Evolutionary conservation across 1,140 invertebrate species (phyloP).

Genomic region (Rhagoletis zephyria): DNA sequence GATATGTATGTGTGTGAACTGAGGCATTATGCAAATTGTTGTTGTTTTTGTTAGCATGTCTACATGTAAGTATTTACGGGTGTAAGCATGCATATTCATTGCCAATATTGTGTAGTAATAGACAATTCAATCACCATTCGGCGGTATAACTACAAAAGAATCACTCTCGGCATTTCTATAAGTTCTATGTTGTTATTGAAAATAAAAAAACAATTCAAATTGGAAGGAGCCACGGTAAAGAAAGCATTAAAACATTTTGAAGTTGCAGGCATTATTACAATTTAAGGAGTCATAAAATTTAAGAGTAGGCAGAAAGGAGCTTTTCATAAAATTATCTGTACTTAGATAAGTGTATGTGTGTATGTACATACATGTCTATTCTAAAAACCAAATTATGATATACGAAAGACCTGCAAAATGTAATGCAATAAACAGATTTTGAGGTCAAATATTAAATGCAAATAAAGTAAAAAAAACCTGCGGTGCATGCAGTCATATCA

Average conservation of each 20-base stretch:
- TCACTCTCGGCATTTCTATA: neutral
- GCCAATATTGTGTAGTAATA: neutral
- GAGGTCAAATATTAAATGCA: too few relatives aligned
- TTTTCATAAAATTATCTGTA: neutral
- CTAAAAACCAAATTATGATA: too few relatives aligned
- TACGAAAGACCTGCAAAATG: too few relatives aligned
- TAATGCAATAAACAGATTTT: too few relatives aligned
- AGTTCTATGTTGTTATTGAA: neutral
- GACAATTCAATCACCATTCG: neutral
- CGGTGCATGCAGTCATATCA: too few relatives aligned
- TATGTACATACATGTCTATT: neutral
- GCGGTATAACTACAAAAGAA: neutral
- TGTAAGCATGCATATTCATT: neutral
- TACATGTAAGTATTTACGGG: neutral
- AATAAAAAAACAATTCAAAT: neutral
- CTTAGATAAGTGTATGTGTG: neutral
- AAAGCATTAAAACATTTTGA: neutral
- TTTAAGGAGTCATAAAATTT: neutral
- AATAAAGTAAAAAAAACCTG: too few relatives aligned
- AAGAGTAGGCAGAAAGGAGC: neutral
- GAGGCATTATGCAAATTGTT: conserved; percentile 10
- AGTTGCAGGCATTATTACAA: neutral
- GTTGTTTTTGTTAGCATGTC: neutral
- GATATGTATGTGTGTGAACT: neutral
- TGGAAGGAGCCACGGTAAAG: neutral